A percentile compares a stretch with the other conserved stretches of the same genome.
Conservation (phyloP, 2,888 invertebrate species). For the Sphaerophoria rueppellii region DNA sequence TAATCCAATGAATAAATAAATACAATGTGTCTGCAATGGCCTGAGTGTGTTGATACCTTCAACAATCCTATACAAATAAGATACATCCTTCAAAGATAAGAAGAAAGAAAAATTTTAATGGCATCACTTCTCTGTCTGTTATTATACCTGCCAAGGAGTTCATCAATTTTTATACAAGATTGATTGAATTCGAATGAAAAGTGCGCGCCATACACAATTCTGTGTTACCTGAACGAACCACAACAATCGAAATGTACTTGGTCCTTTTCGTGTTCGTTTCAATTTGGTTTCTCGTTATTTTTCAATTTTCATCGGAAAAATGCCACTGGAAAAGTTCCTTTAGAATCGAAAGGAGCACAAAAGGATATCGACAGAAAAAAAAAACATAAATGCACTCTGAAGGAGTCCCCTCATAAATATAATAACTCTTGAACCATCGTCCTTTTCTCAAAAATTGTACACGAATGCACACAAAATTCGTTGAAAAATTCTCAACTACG, state of each 20-base stretch:
- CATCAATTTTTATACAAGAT: constrained; percentile 57
- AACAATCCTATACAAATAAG: background rate
- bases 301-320: constrained; percentile 65
- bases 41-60: background rate
- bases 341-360: constrained; percentile 17
- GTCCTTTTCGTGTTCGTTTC: constrained; percentile 33
- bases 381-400: constrained; percentile 45
- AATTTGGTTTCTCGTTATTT: constrained; percentile 70
- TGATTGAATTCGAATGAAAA: constrained; percentile 55
- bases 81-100: constrained; percentile 8
- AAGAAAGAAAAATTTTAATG: constrained; percentile 29
- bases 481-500: background rate
- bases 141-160: constrained; percentile 55
- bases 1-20: constrained; percentile 58
- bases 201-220: constrained; percentile 41
- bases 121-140: background rate
- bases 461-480: background rate
- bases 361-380: constrained; percentile 37
- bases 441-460: background rate
- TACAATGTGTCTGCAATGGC: constrained; percentile 38
- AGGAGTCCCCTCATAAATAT: constrained; percentile 51
- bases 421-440: constrained; percentile 34
- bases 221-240: constrained; percentile 59
- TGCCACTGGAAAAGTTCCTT: constrained; percentile 37
- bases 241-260: constrained; percentile 18